Evolutionary conservation across 2,797 vertebrate species (phyloP), one percentile per base, ranked within the genome.

Genomic region (Lepilemur septentrionalis): DNA sequence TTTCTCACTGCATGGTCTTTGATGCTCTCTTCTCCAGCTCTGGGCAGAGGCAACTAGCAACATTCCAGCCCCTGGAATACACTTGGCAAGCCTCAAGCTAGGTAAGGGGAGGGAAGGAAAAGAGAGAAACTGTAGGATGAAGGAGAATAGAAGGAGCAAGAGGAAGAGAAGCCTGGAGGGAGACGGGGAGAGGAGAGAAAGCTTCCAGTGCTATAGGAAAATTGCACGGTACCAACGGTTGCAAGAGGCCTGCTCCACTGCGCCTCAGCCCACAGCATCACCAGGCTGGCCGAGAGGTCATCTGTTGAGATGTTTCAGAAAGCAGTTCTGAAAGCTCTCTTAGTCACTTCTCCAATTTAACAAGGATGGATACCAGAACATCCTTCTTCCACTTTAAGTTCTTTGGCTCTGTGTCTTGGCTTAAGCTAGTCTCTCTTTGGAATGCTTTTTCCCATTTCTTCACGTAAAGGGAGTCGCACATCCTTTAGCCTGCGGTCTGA

Each of bases 351-450:
- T 94, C 48, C 30, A 55, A 43, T 79, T 92, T 90, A 89, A 91
- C 38, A 59, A 4, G 50, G 38, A 81, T 80, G 61, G 35, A 50
- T 43, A 67, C 48, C 35, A 86, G 55, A 18, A 25, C 25, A 46
- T 63, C 78, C 48, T 78, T 89, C 72, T 79, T 90, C 30, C 90
- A 72, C 5, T 76, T 89, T 81, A 48, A 92, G 11, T 92, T 82
- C 35, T 86, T 91, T 95, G 91, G 69, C 91, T 85, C 38, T 89
- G 13, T 72, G 63, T 70, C 43, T 93, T 32, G 38, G 4, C 86
- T 96, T 85, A 89, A 75, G 86, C 38, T 78, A 28, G 79, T 96
- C 57, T 95, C 23, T 95, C 69, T 93, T 85, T 87, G 59, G 75
- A 91, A 86, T 81, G 70, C 17, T 73, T 35, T 87, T 75, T 85